Conservation (phyloP, 2,113 vertebrate species). For the Genyomyrus donnyi region DNA sequence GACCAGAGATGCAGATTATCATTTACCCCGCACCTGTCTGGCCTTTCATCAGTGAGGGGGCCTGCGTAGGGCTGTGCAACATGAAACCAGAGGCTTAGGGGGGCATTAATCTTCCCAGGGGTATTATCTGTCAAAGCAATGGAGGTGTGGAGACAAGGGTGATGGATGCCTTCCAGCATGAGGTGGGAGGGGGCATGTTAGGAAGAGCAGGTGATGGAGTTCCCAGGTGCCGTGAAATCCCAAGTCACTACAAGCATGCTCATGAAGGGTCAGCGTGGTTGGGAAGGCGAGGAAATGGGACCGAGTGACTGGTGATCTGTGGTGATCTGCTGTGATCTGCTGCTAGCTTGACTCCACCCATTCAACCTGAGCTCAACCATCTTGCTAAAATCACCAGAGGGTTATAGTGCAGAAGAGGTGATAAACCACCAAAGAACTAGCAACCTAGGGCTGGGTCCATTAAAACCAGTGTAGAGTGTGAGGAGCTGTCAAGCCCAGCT, state of each 20-base stretch:
- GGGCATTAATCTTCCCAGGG: constrained; percentile 13
- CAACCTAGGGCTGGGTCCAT: neutral
- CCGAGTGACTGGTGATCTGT: neutral
- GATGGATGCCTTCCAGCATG: neutral
- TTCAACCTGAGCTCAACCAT: neutral
- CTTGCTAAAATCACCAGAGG: neutral
- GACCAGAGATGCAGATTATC: neutral
- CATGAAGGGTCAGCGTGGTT: neutral
- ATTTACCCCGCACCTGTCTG: neutral
- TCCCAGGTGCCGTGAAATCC: neutral
- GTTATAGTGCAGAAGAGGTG: neutral
- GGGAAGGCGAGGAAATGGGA: neutral
- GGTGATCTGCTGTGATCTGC: neutral
- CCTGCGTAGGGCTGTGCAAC: neutral
- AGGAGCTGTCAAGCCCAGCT: constrained; percentile 14
- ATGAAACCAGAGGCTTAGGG: neutral
- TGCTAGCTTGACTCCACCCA: neutral
- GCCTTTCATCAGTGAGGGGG: neutral
- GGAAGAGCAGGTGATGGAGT: neutral
- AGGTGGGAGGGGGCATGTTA: neutral
- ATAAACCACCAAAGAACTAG: neutral
- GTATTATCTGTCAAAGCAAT: neutral
- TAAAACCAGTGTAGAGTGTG: constrained; percentile 1
- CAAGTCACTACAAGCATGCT: neutral
- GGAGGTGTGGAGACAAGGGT: neutral